Base-by-base conservation (phyloP, 2,888 invertebrate genomes). In the Drosophila siamana region DNA sequence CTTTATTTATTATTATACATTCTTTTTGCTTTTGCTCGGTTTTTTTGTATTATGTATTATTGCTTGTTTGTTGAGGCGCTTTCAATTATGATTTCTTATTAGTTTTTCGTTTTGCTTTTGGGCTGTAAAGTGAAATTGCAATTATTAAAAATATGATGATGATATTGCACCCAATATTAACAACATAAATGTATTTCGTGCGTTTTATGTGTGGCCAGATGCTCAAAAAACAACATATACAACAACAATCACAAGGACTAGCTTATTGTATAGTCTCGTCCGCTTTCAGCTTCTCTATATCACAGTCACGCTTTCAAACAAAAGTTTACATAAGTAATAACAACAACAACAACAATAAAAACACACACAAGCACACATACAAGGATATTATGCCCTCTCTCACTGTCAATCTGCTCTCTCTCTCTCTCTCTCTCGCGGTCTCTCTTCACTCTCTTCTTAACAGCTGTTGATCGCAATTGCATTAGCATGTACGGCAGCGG, bases 391-490 rank as follows among this genome's bases (percentile, higher is more conserved):
- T n/a, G 11, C 22, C 46, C 48, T 36, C 40, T 33, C 33, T 26
- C 33, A 22, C 9, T 44, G 26, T 24, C 26, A 26, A 2, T 59
- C 33, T 36, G 22, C 22, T 22, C 13, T 26, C 38, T 47, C 26
- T 47, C 41, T 22, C 26, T n/a, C 16, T 16, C 36, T 24, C 9
- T 11, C 22, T 43, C 24, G 33, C 26, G 2, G n/a, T 33, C 33
- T 4, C 33, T 33, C 33, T n/a, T 33, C 33, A 33, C 33, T 33
- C 33, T 33, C 36, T 36, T 36, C 7, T 44, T 15, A 61, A 74
- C 77, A 77, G 80, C 77, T 79, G 76, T 80, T 68, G 76, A 77
- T 77, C 80, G 60, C 56, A 61, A 75, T 62, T 80, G 60, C 69
- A 63, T 59, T 63, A 51, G 55, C 62, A 62, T 57, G 30, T 40